These are phyloP conservation scores for Corella eumyota DNA, from an alignment of 23 tunicate genomes.

Conservation along the genomic window DNA sequence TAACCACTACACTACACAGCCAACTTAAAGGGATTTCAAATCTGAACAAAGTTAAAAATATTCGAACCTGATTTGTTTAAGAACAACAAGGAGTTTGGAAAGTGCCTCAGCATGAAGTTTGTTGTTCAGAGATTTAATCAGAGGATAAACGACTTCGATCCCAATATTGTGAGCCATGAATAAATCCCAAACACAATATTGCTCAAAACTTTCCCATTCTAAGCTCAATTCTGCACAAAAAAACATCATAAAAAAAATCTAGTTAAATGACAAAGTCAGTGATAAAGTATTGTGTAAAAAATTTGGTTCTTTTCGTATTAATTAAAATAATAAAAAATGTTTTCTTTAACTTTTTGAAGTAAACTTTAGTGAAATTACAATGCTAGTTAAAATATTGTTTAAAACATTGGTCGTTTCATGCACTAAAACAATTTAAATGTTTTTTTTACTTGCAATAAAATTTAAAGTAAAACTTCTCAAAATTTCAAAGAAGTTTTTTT, in stretches of 20 bases:
- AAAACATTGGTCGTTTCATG: too few species aligned
- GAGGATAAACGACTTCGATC: slow-evolving; percentile 58
- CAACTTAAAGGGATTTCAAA: too few species aligned
- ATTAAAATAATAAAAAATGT: not conserved
- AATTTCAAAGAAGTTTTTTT: too few species aligned
- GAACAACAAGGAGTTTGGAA: slow-evolving; percentile 45
- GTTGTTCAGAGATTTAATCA: slow-evolving; percentile 38
- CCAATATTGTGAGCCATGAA: slow-evolving; percentile 63
- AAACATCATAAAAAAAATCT: not conserved
- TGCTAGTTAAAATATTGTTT: too few species aligned
- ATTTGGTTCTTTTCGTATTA: not conserved
- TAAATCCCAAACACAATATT: slow-evolving; percentile 85
- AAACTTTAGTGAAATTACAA: too few species aligned
- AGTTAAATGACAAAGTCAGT: not conserved
- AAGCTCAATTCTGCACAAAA: slow-evolving; percentile 38
- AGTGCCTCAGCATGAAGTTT: slow-evolving; percentile 79
- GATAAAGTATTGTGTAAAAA: not conserved
- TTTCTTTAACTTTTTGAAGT: too few species aligned
- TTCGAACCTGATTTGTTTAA: slow-evolving; percentile 30
- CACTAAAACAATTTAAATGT: too few species aligned
- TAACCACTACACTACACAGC: too few species aligned
- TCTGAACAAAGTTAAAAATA: too few species aligned
- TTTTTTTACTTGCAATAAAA: too few species aligned
- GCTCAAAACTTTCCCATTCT: slow-evolving; percentile 92
- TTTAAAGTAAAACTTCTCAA: too few species aligned